Evolutionary conservation across 2,797 vertebrate genomes (phyloP).

Genomic region (Vultur gryphus): DNA sequence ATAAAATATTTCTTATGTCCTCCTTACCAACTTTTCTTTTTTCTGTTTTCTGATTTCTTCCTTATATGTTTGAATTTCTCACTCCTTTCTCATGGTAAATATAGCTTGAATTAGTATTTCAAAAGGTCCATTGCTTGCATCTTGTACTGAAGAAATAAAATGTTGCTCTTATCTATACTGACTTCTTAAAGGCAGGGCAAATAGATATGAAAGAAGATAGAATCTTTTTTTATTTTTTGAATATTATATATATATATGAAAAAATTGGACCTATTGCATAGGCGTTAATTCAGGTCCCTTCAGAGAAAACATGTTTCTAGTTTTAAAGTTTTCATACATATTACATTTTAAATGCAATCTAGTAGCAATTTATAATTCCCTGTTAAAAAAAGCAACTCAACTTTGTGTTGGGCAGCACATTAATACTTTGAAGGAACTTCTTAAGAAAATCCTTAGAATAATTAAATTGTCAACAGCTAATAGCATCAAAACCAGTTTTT

Average conservation of each 20-base stretch:
- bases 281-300: background rate
- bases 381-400: background rate
- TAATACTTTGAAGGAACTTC: slow-evolving; percentile 17
- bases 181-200: background rate
- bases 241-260: background rate
- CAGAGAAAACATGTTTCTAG: background rate
- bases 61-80: background rate
- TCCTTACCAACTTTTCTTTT: background rate
- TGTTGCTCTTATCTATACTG: background rate
- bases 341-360: background rate
- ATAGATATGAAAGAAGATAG: background rate
- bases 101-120: background rate
- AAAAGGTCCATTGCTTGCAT: background rate
- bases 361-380: background rate
- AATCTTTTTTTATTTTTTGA: background rate
- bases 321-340: background rate
- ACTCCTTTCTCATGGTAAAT: background rate
- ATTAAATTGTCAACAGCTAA: slow-evolving; percentile 65
- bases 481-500: slow-evolving; percentile 53
- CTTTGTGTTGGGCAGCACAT: background rate
- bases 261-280: background rate
- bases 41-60: background rate
- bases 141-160: background rate
- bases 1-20: background rate
- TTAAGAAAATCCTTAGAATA: slow-evolving; percentile 28